A percentile compares a stretch with the other conserved stretches of the same genome.
phyloP scores from a whole-genome alignment of 2,888 invertebrate species.

The Nesidiocoris tenuis region DNA sequence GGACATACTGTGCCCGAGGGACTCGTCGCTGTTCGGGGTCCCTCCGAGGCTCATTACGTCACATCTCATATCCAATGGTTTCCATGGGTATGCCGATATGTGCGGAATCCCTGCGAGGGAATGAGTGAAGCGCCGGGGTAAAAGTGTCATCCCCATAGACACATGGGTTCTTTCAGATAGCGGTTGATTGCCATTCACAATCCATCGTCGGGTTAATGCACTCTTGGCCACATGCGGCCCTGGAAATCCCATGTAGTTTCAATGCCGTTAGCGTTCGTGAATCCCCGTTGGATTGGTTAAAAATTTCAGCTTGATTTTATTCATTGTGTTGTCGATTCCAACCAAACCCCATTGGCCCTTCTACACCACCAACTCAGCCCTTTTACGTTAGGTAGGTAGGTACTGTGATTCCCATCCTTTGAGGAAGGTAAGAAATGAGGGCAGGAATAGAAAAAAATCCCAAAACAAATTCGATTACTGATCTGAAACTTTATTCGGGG shows the following conservation, averaged over 20 bases:
- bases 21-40: constrained; percentile 12
- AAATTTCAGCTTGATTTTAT: too few species aligned
- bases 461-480: too few species aligned
- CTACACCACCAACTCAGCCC: too few species aligned
- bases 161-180: background rate
- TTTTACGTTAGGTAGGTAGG: too few species aligned
- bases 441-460: too few species aligned
- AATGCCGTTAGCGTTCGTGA: too few species aligned
- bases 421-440: too few species aligned
- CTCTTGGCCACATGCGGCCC: background rate
- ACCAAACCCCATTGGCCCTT: too few species aligned
- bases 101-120: background rate
- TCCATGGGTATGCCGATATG: background rate
- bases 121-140: background rate
- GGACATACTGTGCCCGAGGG: constrained; percentile 30
- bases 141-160: background rate
- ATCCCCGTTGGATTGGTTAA: too few species aligned
- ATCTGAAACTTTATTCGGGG: too few species aligned
- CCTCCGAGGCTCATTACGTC: constrained; percentile 30
- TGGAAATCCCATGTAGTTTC: background rate
- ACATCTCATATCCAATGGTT: constrained; percentile 29
- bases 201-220: background rate
- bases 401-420: too few species aligned
- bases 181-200: background rate
- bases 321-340: too few species aligned